Evolutionary conservation across 2,888 invertebrate genomes (phyloP).

Genomic region (Eupithecia centaureata): DNA sequence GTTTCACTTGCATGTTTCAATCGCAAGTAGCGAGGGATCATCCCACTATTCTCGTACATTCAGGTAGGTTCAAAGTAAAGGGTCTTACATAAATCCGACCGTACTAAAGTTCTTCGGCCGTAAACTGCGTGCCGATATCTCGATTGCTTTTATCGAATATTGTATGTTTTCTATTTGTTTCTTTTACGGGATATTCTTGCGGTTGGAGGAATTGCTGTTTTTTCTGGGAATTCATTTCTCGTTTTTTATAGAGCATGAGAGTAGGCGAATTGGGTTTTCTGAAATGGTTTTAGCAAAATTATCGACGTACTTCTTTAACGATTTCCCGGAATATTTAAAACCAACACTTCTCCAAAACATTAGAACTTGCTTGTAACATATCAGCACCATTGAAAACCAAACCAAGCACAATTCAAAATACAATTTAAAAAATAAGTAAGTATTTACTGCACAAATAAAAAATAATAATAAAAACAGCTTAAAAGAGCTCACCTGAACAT

Average conservation of each 20-base stretch:
- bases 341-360: no score
- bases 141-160: conserved; percentile 75
- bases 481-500: not conserved
- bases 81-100: conserved; percentile 66
- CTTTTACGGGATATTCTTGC: conserved; percentile 30
- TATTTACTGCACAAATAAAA: no score
- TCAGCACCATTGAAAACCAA: no score
- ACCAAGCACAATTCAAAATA: not conserved
- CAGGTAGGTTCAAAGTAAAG: conserved; percentile 67
- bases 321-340: no score
- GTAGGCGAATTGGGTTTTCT: no score
- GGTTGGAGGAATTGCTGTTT: conserved; percentile 7
- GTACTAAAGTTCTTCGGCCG: conserved; percentile 64
- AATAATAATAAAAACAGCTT: no score
- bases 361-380: no score
- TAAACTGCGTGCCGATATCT: conserved; percentile 68
- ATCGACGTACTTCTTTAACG: no score
- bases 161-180: conserved; percentile 46
- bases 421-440: not conserved
- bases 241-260: not conserved
- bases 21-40: conserved; percentile 30
- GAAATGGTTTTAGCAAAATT: no score
- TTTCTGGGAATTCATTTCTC: not conserved
- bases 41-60: conserved; percentile 43
- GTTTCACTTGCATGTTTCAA: conserved; percentile 31